phyloP scores from a whole-genome alignment of 2,888 invertebrate species.

The Rhagonycha lutea region DNA sequence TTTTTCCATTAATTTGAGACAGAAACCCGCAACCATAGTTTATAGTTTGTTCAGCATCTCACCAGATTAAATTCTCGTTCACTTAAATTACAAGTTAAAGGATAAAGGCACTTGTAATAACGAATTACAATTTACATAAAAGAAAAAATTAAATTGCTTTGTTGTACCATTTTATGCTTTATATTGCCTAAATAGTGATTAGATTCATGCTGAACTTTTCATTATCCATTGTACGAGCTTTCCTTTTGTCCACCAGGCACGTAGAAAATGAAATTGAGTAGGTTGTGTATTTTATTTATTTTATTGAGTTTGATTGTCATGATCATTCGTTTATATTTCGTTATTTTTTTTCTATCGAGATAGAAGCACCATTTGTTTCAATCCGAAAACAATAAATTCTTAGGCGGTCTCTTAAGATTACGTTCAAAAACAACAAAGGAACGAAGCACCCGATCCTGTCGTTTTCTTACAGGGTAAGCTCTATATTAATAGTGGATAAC shows the following conservation, averaged over 20 bases:
- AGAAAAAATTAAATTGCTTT: background rate
- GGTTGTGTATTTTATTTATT: constrained; percentile 11
- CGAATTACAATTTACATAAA: background rate
- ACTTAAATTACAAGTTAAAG: background rate
- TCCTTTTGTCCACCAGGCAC: background rate
- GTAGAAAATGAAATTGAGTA: constrained; percentile 8
- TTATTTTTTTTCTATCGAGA: background rate
- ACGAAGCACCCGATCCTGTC: no score
- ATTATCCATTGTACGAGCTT: constrained; percentile 4
- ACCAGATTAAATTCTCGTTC: background rate
- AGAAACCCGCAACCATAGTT: background rate
- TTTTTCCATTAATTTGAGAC: background rate
- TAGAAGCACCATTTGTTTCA: constrained; percentile 1
- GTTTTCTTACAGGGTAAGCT: no score
- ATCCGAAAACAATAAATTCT: background rate
- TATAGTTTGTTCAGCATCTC: background rate
- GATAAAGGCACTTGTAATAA: background rate
- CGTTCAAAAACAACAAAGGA: background rate
- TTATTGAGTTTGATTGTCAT: constrained; percentile 11
- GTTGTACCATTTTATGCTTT: background rate
- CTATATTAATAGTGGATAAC: no score
- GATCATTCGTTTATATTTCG: background rate
- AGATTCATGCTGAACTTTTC: constrained; percentile 2
- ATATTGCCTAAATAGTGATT: background rate
- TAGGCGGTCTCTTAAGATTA: background rate